A percentile compares a stretch with the other conserved stretches of the same genome.
phyloP scores from a whole-genome alignment of 1,140 invertebrate genomes.

The Diachasmimorpha longicaudata region DNA sequence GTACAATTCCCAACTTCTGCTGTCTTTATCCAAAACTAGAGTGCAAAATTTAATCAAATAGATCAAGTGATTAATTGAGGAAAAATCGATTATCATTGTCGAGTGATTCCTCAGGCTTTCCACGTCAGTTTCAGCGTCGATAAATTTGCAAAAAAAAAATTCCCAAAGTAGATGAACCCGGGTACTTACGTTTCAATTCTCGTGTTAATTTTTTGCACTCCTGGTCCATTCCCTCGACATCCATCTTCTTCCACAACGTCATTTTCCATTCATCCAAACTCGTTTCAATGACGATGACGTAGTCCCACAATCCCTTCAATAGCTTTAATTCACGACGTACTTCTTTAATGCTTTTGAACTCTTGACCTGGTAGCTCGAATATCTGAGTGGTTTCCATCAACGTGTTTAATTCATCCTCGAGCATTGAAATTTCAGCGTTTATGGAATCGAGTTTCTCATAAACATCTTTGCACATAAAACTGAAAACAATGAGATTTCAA shows the following conservation, averaged over 20 bases:
- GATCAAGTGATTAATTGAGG: no score
- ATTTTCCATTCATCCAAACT: conserved; percentile 91
- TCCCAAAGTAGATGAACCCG: no score
- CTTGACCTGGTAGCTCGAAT: conserved; percentile 86
- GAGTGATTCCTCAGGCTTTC: no score
- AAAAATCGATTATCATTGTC: no score
- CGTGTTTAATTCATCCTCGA: conserved; percentile 74
- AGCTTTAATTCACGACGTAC: conserved; percentile 80
- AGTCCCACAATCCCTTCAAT: conserved; percentile 88
- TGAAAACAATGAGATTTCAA: conserved; percentile 43
- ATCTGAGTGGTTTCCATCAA: conserved; percentile 79
- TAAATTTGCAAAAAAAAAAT: no score
- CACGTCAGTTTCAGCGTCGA: no score
- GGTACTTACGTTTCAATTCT: conserved; percentile 70
- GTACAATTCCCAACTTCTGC: conserved; percentile 81
- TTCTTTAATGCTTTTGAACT: conserved; percentile 78
- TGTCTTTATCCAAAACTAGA: conserved; percentile 82
- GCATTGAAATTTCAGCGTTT: conserved; percentile 69
- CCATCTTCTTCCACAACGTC: conserved; percentile 90
- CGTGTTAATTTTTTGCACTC: conserved; percentile 92
- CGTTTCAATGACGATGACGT: conserved; percentile 79
- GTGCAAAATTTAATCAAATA: no score
- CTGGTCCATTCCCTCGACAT: conserved; percentile 92
- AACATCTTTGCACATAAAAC: conserved; percentile 71
- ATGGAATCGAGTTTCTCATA: conserved; percentile 79